Base-by-base conservation (phyloP, 1,140 invertebrate species). In the Pseudomyrmex pallidus region DNA sequence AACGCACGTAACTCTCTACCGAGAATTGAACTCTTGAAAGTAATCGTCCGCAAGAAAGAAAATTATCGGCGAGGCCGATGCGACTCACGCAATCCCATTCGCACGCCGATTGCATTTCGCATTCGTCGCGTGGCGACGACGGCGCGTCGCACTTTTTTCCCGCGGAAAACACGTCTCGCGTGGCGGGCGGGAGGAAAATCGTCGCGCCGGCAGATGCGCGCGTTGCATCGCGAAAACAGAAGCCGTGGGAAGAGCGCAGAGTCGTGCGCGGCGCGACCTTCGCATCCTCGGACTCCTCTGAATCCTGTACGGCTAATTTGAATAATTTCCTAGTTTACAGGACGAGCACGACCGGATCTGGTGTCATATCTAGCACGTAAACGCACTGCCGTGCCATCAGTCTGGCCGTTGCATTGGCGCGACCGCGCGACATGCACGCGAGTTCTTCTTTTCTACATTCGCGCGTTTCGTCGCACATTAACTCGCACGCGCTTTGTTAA, bases 361-460 rank as follows among this genome's bases (percentile, higher is more conserved):
- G 64, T 82, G 85, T 86, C 85, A 70, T 85, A 72, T 80, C 85
- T 68, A 59, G 72, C 84, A 82, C 84, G 77, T 85, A 86, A 85
- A 68, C 68, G 73, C 73, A 35, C 59, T 61, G 64, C 62, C 56
- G 46, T 52, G 66, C 76, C 74, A 78, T 61, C 20, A 25, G 84
- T 59, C 57, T 74, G 44, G 48, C 63, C 17, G 48, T 15, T 48
- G 74, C 83, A 52, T 54, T 46, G 52, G 76, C 74, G 62, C 35
- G 15, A 12, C 25, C 68, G 70, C 56, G 68, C 61, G 22, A 84
- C 56, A 62, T 62, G 25, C 3, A 52, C 52, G 48, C 56, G n/a
- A 35, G 35, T 35, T 35, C 35, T 35, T 44, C 48, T 56, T 57
- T 67, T 68, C 59, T 84, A 57, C 54, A 17, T 35, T 35, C 35